Conservation (phyloP, 1,140 invertebrate genomes). For the Oscheius sp. region DNA sequence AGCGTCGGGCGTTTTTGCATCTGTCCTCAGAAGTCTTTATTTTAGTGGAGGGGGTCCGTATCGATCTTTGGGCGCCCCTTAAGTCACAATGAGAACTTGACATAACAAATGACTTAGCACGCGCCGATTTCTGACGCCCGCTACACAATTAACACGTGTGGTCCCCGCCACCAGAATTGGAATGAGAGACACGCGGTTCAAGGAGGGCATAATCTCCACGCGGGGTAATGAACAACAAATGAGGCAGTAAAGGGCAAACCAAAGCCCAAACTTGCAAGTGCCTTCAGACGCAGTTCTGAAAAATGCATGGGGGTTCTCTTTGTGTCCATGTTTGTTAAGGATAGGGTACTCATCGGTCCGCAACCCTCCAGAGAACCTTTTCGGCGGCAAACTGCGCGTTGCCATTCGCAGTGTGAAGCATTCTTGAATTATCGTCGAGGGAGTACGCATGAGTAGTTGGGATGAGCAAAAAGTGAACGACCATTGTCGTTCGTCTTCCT, state of each 20-base stretch:
- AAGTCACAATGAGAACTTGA: not conserved
- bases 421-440: constrained; percentile 17
- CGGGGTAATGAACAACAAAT: too few species aligned
- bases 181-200: too few species aligned
- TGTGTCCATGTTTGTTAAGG: too few species aligned
- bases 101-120: not conserved
- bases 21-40: not conserved
- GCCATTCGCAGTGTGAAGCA: constrained; percentile 8
- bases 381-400: not conserved
- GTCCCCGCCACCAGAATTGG: too few species aligned
- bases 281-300: too few species aligned
- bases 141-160: not conserved
- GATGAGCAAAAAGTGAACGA: constrained; percentile 2
- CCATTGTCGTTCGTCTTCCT: not conserved
- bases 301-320: too few species aligned
- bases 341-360: too few species aligned
- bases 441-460: not conserved
- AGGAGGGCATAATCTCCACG: too few species aligned
- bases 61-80: not conserved
- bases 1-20: not conserved
- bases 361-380: not conserved
- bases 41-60: not conserved
- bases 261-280: too few species aligned
- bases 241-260: too few species aligned
- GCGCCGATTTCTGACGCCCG: not conserved